phyloP scores from a whole-genome alignment of 2,797 vertebrate species.

The Thamnophis elegans region DNA sequence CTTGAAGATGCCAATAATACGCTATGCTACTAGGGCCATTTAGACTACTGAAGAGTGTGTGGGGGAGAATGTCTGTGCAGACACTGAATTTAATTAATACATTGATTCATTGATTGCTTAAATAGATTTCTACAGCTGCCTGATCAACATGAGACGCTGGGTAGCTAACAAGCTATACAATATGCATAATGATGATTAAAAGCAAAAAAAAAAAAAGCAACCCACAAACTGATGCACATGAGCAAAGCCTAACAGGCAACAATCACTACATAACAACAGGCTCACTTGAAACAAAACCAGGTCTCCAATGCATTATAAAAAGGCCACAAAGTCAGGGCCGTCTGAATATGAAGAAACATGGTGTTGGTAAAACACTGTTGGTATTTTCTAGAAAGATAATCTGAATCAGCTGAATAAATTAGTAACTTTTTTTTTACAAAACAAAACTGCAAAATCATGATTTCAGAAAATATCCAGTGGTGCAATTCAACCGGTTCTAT shows the following conservation, averaged over 20 bases:
- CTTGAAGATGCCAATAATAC: conserved; percentile 45
- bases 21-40: conserved; percentile 6
- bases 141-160: not conserved
- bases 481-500: no score
- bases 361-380: not conserved
- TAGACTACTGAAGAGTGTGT: not conserved
- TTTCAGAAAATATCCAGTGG: not conserved
- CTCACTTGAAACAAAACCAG: not conserved
- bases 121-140: not conserved
- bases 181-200: not conserved
- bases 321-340: not conserved
- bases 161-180: not conserved
- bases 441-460: not conserved
- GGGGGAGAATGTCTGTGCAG: not conserved
- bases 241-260: not conserved
- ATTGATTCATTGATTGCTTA: not conserved
- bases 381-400: not conserved
- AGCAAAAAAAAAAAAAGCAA: not conserved
- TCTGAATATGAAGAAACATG: not conserved
- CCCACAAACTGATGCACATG: not conserved
- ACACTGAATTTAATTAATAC: not conserved
- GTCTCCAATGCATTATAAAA: not conserved
- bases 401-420: not conserved
- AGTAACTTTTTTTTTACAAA: not conserved
- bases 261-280: not conserved